phyloP scores from a whole-genome alignment of 2,797 vertebrate species.

The Tangara arthus region DNA sequence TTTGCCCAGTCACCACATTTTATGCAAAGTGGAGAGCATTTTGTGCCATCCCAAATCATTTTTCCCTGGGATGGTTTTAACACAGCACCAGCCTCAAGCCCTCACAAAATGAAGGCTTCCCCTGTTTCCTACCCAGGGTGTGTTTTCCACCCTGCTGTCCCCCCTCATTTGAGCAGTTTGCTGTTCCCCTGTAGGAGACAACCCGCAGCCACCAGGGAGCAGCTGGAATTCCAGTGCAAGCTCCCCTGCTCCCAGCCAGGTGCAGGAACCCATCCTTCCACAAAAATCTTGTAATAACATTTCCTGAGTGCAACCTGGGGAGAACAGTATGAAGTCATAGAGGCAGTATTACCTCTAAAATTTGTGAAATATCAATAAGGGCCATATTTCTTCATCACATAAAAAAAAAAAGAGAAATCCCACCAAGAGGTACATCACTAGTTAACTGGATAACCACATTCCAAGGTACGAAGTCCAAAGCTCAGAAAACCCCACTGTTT shows the following conservation, averaged over 20 bases:
- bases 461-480: background rate
- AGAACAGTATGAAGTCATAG: slow-evolving; percentile 58
- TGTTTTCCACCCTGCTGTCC: background rate
- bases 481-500: background rate
- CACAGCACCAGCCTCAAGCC: background rate
- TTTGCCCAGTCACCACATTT: background rate
- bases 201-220: slow-evolving; percentile 23
- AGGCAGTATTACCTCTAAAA: slow-evolving; percentile 24
- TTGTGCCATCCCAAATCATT: background rate
- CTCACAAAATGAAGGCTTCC: background rate
- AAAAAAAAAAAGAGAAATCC: background rate
- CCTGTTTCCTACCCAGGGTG: background rate
- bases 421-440: background rate
- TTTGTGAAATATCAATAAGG: slow-evolving; percentile 71
- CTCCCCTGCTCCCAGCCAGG: slow-evolving; percentile 8
- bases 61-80: background rate
- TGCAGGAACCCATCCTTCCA: slow-evolving; percentile 66
- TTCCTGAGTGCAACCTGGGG: slow-evolving; percentile 68
- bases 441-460: background rate
- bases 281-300: slow-evolving; percentile 71
- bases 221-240: slow-evolving; percentile 46
- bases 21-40: background rate
- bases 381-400: slow-evolving; percentile 34
- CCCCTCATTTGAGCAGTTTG: background rate
- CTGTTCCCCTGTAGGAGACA: background rate